phyloP scores from a whole-genome alignment of 2,888 invertebrate species.

The Lepidocyrtoides sp. region DNA sequence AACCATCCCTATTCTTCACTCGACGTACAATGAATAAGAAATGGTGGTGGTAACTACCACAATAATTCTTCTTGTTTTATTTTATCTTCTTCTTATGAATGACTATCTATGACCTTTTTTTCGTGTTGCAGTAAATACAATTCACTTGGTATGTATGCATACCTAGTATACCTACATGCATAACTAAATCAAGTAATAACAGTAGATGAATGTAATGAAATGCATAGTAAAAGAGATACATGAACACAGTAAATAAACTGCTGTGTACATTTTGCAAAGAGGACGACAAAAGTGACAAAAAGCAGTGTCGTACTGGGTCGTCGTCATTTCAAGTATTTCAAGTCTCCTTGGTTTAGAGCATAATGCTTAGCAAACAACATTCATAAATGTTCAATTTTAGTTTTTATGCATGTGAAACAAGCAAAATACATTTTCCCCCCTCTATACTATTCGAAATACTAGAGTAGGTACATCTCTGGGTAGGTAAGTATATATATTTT shows the following conservation, averaged over 20 bases:
- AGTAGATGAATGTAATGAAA: constrained; percentile 38
- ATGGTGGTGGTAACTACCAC: constrained; percentile 44
- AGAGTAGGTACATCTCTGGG: too few relatives aligned
- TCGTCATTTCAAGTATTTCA: constrained; percentile 26
- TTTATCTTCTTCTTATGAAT: background rate
- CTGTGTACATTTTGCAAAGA: constrained; percentile 14
- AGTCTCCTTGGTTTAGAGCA: constrained; percentile 2
- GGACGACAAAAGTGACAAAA: background rate
- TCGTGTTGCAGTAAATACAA: constrained; percentile 15
- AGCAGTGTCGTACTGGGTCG: background rate
- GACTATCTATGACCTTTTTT: constrained; percentile 15
- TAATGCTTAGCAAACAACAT: constrained; percentile 26
- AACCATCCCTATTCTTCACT: background rate
- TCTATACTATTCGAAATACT: too few relatives aligned
- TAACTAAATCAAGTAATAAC: too few relatives aligned
- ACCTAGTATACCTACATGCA: too few relatives aligned
- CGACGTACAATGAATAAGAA: constrained; percentile 33
- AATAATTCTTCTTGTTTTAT: constrained; percentile 32
- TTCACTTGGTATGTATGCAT: constrained; percentile 7
- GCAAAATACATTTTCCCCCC: background rate
- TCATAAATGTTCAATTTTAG: constrained; percentile 55
- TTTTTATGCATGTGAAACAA: constrained; percentile 62
- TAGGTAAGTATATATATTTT: too few relatives aligned
- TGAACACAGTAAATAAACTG: background rate
- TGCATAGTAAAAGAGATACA: constrained; percentile 27